Conservation (phyloP, 2,888 invertebrate genomes). For the Leucoptera coffeella region DNA sequence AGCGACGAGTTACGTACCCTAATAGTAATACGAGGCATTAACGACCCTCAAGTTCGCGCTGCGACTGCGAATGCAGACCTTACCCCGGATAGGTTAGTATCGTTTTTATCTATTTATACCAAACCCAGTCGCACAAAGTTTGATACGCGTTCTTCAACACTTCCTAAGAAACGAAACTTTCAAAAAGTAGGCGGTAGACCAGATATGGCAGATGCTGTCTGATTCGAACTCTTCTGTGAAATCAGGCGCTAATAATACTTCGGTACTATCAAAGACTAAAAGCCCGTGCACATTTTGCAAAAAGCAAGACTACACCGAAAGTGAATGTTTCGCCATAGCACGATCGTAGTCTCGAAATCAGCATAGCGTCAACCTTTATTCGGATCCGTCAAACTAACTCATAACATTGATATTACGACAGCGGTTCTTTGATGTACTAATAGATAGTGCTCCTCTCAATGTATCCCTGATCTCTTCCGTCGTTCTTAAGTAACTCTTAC, state of each 20-base stretch:
- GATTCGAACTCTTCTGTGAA: background rate
- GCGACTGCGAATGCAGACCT: background rate
- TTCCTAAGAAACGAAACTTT: background rate
- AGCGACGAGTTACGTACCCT: constrained; percentile 8
- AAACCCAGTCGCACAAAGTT: background rate
- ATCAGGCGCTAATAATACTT: no score
- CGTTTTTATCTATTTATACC: constrained; percentile 1
- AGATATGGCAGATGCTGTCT: no score
- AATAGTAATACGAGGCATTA: constrained; percentile 6
- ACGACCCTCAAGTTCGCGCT: background rate
- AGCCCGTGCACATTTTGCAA: no score
- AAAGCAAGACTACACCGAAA: no score
- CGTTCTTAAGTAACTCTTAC: constrained; percentile 5
- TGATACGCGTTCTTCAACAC: background rate
- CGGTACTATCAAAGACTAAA: no score
- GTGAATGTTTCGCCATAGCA: no score
- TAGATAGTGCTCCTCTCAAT: constrained; percentile 9
- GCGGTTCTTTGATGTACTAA: constrained; percentile 8
- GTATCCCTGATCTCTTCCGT: constrained; percentile 7
- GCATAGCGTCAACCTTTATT: no score
- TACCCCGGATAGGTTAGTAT: background rate
- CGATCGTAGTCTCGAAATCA: no score
- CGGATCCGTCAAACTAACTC: no score
- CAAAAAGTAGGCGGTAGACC: no score
- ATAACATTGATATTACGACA: constrained; percentile 3